These are phyloP conservation scores for Cololabis saira DNA, from an alignment of 2,113 vertebrate genomes.

Conservation along the genomic window DNA sequence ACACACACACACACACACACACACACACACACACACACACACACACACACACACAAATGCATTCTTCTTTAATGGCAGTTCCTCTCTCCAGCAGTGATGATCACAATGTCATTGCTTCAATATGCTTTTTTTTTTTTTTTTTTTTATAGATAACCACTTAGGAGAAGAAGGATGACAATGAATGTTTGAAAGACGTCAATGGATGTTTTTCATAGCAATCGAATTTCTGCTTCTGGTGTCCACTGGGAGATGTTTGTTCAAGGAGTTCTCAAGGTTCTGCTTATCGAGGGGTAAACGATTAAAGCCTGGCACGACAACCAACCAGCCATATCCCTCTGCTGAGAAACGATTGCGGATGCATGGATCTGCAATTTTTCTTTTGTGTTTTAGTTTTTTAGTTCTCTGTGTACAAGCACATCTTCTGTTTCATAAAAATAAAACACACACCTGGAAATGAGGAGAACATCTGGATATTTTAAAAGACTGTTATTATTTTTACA, in stretches of 20 bases:
- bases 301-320: constrained; percentile 3
- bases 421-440: too few relatives aligned
- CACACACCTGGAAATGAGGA: too few relatives aligned
- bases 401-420: too few relatives aligned
- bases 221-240: constrained; percentile 15
- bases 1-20: background rate
- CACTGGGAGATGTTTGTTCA: constrained; percentile 22
- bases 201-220: constrained; percentile 36
- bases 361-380: too few relatives aligned
- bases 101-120: constrained; percentile 20
- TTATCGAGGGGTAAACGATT: constrained; percentile 28
- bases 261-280: constrained; percentile 54
- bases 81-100: constrained; percentile 14
- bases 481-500: too few relatives aligned
- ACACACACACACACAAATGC: background rate
- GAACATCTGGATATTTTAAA: too few relatives aligned
- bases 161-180: constrained; percentile 1
- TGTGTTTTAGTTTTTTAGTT: too few relatives aligned
- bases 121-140: constrained; percentile 12
- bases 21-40: background rate
- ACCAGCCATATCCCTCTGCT: background rate
- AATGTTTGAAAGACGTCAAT: constrained; percentile 15
- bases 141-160: constrained; percentile 12
- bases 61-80: constrained; percentile 11
- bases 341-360: background rate